A percentile compares a stretch with the other conserved stretches of the same genome.
Conservation (phyloP, 1,140 invertebrate species). For the Drosophila neocordata region DNA sequence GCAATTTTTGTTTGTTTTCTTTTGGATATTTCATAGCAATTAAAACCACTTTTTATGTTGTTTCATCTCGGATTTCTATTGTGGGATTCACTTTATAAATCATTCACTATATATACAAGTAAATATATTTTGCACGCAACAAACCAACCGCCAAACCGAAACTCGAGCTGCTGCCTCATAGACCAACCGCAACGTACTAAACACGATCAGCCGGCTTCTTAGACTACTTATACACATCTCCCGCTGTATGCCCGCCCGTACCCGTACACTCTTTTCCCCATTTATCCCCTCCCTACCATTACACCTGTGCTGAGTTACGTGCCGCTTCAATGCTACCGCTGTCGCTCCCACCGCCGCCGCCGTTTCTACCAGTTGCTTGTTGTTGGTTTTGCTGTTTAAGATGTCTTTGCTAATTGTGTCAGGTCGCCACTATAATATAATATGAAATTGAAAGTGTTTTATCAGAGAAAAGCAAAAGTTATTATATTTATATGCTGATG, state of each 20-base stretch:
- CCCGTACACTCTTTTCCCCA: background rate
- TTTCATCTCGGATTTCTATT: constrained; percentile 55
- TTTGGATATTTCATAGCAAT: constrained; percentile 45
- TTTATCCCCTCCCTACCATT: background rate
- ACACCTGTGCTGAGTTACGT: constrained; percentile 3
- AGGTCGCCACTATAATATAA: constrained; percentile 9
- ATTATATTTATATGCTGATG: background rate
- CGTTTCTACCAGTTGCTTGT: constrained; percentile 11
- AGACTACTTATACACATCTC: constrained; percentile 68
- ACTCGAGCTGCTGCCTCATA: constrained; percentile 50
- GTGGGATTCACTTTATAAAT: constrained; percentile 23
- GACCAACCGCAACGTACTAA: constrained; percentile 75
- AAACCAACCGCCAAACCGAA: constrained; percentile 32
- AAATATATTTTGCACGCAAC: constrained; percentile 40
- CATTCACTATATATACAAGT: background rate
- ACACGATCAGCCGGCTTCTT: constrained; percentile 74
- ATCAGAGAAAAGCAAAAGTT: constrained; percentile 63
- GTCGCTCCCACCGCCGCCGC: background rate
- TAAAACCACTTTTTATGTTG: constrained; percentile 46
- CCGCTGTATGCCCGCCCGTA: background rate
- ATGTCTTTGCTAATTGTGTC: constrained; percentile 57
- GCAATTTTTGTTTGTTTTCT: constrained; percentile 28
- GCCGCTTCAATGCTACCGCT: constrained; percentile 10
- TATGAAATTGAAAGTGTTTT: constrained; percentile 64
- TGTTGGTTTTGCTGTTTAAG: constrained; percentile 67